These are phyloP conservation scores for Acleris literana DNA, from an alignment of 2,888 invertebrate species.

Conservation along the genomic window DNA sequence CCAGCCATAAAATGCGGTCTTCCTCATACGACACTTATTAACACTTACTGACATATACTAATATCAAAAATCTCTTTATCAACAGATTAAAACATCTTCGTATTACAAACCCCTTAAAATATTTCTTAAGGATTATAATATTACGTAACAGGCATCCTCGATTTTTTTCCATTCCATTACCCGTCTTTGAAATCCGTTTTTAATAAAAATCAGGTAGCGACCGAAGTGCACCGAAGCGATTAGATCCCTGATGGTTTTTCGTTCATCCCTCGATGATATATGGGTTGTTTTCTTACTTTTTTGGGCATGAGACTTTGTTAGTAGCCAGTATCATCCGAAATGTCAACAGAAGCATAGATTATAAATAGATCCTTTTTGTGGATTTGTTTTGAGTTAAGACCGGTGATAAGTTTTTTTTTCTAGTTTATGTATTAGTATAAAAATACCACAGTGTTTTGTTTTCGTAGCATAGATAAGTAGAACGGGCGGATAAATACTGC, in stretches of 20 bases:
- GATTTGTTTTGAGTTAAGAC: conserved; percentile 28
- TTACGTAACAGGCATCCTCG: conserved; percentile 22
- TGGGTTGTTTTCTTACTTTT: conserved; percentile 50
- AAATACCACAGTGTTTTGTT: not conserved
- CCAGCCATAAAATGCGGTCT: too few species aligned
- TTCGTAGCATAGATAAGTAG: not conserved
- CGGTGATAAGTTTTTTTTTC: conserved; percentile 24
- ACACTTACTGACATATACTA: not conserved
- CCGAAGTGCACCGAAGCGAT: conserved; percentile 64
- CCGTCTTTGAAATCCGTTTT: conserved; percentile 24
- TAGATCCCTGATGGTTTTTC: conserved; percentile 57
- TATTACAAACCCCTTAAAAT: conserved; percentile 16
- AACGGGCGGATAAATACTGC: too few species aligned
- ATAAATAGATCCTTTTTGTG: conserved; percentile 28
- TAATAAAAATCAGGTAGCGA: conserved; percentile 64
- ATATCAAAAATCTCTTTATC: not conserved
- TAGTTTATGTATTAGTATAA: not conserved
- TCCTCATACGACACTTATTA: not conserved
- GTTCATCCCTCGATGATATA: conserved; percentile 57
- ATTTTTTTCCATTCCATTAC: conserved; percentile 31
- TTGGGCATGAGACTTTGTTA: conserved; percentile 42
- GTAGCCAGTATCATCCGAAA: conserved; percentile 49
- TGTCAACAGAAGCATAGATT: conserved; percentile 54
- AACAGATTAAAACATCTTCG: conserved; percentile 14
- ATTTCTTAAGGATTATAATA: conserved; percentile 29